These are phyloP conservation scores for Miltochrista miniata DNA, from an alignment of 2,888 invertebrate genomes.

Conservation along the genomic window DNA sequence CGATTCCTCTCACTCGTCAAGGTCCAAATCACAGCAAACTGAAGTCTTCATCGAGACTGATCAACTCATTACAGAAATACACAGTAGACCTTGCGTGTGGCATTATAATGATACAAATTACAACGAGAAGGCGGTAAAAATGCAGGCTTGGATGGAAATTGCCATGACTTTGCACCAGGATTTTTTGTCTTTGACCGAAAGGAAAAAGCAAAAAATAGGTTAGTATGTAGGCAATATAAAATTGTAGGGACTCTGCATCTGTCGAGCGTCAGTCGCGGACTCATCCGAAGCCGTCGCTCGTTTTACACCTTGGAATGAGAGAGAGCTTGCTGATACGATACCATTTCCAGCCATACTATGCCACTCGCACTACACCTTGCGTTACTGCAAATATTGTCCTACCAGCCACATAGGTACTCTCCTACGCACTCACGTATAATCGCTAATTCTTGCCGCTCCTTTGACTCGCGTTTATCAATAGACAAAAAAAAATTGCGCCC, in stretches of 20 bases:
- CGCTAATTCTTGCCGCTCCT: too few relatives aligned
- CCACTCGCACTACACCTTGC: too few relatives aligned
- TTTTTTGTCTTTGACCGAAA: slow-evolving; percentile 25
- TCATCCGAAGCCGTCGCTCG: too few relatives aligned
- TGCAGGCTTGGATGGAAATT: slow-evolving; percentile 31
- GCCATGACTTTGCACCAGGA: slow-evolving; percentile 29
- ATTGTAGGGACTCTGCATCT: background rate
- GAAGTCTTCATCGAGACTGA: slow-evolving; percentile 25
- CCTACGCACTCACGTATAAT: too few relatives aligned
- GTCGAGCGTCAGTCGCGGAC: too few relatives aligned
- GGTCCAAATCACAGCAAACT: slow-evolving; percentile 5
- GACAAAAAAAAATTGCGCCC: too few relatives aligned
- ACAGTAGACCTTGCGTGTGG: slow-evolving; percentile 34
- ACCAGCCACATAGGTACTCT: too few relatives aligned
- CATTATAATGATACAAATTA: slow-evolving; percentile 26
- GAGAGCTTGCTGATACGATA: too few relatives aligned
- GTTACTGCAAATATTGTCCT: too few relatives aligned
- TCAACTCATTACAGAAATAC: slow-evolving; percentile 29
- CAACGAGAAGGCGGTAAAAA: slow-evolving; percentile 27
- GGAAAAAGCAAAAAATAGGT: slow-evolving; percentile 30
- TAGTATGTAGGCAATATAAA: slow-evolving; percentile 4
- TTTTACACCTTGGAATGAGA: too few relatives aligned
- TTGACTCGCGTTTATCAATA: too few relatives aligned
- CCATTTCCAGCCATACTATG: too few relatives aligned
- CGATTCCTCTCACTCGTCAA: slow-evolving; percentile 11